A percentile compares a stretch with the other conserved stretches of the same genome.
Conservation (phyloP, 2,113 vertebrate genomes). For the Atlantisia rogersi region DNA sequence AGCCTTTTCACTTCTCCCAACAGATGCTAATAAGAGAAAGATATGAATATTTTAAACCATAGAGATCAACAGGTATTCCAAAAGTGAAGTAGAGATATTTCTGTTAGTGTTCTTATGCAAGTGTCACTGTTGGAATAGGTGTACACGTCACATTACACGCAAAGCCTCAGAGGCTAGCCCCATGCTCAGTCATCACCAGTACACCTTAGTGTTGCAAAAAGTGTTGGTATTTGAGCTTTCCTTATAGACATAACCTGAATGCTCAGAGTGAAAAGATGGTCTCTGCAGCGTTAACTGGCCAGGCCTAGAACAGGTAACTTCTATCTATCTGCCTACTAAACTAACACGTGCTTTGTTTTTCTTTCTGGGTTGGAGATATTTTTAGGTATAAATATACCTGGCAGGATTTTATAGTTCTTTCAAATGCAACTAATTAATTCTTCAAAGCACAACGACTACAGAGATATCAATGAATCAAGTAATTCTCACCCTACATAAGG, state of each 20-base stretch:
- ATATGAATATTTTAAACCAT: neutral
- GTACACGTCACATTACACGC: fast-evolving
- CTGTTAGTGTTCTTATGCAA: neutral
- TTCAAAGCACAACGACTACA: neutral
- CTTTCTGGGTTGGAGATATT: neutral
- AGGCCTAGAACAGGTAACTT: neutral
- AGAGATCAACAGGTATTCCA: neutral
- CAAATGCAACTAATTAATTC: neutral
- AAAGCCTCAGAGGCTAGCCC: neutral
- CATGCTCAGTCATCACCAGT: neutral
- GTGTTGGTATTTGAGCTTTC: neutral
- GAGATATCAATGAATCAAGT: neutral
- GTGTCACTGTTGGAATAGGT: neutral
- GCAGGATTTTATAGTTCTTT: neutral
- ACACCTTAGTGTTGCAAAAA: neutral
- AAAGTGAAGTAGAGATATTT: neutral
- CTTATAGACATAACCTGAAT: neutral
- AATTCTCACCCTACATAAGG: neutral
- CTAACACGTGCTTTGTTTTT: neutral
- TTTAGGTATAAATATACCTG: neutral
- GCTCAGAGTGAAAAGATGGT: neutral
- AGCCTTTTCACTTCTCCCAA: constrained; percentile 16
- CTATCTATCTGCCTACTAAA: neutral
- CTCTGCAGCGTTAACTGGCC: neutral
- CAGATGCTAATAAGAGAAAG: neutral